These are phyloP conservation scores for Nephrotoma appendiculata DNA, from an alignment of 2,888 invertebrate species.

Conservation along the genomic window DNA sequence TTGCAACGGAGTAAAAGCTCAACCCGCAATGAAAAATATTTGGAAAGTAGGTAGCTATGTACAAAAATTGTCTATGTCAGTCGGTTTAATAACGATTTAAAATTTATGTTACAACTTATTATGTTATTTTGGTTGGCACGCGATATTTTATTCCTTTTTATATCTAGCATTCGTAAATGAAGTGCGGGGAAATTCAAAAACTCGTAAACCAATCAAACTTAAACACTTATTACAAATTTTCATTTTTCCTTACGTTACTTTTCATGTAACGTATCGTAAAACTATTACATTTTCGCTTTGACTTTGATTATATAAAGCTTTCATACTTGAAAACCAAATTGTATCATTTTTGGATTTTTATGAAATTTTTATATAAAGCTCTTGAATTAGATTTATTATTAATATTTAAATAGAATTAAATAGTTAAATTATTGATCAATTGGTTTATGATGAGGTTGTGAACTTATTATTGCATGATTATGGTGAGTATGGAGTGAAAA, in stretches of 20 bases:
- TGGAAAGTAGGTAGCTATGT: too few species aligned
- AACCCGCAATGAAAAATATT: background rate
- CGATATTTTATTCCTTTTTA: background rate
- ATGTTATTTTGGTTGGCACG: background rate
- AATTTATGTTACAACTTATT: background rate
- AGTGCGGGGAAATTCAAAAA: background rate
- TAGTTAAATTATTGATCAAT: background rate
- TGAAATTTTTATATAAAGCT: background rate
- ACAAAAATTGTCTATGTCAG: background rate
- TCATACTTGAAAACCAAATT: background rate
- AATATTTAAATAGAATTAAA: background rate
- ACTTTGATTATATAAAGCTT: background rate
- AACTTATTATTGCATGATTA: background rate
- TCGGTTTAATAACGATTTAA: background rate
- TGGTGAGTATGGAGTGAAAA: background rate
- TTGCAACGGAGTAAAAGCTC: background rate
- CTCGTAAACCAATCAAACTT: background rate
- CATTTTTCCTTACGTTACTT: background rate
- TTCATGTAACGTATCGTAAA: background rate
- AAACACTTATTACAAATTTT: background rate
- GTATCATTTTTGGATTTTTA: background rate
- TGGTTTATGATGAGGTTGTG: background rate
- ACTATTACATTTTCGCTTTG: background rate
- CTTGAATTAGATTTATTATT: background rate
- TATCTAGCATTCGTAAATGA: background rate